Percentiles rank a stretch among this genome's conserved stretches.
Evolutionary conservation across 2,797 vertebrate genomes (phyloP).

Genomic region (Mergus octosetaceus): DNA sequence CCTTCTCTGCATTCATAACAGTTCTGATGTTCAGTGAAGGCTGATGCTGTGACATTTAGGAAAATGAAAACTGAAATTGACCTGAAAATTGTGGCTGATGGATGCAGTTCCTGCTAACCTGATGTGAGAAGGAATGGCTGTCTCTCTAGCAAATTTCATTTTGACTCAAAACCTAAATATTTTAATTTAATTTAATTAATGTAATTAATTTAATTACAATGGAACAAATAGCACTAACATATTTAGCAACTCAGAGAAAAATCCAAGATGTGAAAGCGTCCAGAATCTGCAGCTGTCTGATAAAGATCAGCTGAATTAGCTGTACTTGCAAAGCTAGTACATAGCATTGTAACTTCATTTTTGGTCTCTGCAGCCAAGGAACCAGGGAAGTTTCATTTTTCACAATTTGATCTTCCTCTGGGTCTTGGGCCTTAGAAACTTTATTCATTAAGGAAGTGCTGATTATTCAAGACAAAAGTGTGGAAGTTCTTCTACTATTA

Average conservation of each 20-base stretch:
- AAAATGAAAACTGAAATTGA: neutral
- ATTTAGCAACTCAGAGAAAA: slow-evolving; percentile 35
- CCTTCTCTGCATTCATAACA: neutral
- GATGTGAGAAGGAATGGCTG: neutral
- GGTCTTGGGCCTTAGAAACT: slow-evolving; percentile 1
- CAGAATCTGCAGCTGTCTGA: neutral
- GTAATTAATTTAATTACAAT: slow-evolving; percentile 15
- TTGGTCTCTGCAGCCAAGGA: slow-evolving; percentile 1
- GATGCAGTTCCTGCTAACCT: neutral
- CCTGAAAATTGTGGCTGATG: neutral
- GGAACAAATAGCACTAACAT: slow-evolving; percentile 44
- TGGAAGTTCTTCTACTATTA: neutral
- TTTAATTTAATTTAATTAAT: neutral
- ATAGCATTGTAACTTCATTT: neutral
- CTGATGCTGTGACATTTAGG: neutral
- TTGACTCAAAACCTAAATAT: slow-evolving; percentile 24
- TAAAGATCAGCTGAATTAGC: neutral
- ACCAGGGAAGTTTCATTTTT: neutral
- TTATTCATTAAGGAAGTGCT: slow-evolving; percentile 34
- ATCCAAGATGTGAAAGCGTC: neutral
- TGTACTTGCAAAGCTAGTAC: neutral
- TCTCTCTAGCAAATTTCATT: neutral
- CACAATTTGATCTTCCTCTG: neutral
- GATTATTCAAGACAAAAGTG: neutral
- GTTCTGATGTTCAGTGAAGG: neutral